Conservation (phyloP, 2,113 vertebrate species). For the Cathartes aura region DNA sequence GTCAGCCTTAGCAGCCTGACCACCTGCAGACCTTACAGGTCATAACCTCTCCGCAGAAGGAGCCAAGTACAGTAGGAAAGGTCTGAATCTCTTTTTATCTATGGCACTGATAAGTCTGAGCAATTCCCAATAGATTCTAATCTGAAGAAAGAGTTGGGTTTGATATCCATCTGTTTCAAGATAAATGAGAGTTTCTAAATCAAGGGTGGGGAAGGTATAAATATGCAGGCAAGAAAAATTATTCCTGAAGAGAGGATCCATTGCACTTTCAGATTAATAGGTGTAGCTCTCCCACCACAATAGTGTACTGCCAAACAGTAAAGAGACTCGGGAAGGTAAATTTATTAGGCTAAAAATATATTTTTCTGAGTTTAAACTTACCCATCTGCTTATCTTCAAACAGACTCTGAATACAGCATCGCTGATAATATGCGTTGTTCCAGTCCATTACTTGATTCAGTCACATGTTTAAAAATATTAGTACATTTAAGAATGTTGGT, state of each 20-base stretch:
- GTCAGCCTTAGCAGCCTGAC: neutral
- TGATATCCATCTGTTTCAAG: neutral
- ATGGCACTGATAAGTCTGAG: neutral
- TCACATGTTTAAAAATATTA: constrained; percentile 36
- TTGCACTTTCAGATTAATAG: neutral
- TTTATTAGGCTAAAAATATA: neutral
- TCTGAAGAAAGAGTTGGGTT: neutral
- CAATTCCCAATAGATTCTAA: neutral
- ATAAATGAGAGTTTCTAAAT: neutral
- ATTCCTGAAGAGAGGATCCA: neutral
- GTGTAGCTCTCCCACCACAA: neutral
- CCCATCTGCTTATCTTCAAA: constrained; percentile 22
- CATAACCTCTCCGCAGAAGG: neutral
- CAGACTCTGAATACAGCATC: neutral
- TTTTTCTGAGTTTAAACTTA: constrained; percentile 2
- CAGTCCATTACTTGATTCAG: constrained; percentile 6
- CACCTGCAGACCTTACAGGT: neutral
- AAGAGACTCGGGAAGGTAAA: neutral
- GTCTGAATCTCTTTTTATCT: neutral
- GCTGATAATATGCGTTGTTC: neutral
- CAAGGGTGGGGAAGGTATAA: neutral
- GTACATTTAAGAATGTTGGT: constrained; percentile 12
- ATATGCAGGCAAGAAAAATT: neutral
- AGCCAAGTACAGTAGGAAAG: neutral
- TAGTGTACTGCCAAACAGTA: neutral